Conservation (phyloP, 2,113 vertebrate genomes). For the Chionomys nivalis region DNA sequence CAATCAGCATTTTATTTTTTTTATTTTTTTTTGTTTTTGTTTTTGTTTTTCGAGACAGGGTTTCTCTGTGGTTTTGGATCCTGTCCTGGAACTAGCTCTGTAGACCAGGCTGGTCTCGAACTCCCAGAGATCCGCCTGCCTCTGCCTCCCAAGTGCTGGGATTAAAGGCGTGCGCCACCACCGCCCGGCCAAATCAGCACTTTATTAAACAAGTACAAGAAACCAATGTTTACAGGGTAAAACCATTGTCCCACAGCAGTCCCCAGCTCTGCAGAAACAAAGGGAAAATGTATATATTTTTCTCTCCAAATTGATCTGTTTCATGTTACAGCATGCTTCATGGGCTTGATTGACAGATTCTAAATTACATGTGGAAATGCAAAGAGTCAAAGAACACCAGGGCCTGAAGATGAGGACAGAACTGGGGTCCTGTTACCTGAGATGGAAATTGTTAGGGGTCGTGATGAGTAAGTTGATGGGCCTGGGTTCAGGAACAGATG, state of each 20-base stretch:
- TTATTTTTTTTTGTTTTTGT: no score
- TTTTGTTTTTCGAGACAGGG: no score
- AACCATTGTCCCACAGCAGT: background rate
- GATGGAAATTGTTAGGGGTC: background rate
- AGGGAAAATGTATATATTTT: background rate
- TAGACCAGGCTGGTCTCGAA: no score
- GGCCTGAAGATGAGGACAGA: background rate
- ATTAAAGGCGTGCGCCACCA: no score
- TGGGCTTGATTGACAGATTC: background rate
- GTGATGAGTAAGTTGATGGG: background rate
- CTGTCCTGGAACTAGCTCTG: no score
- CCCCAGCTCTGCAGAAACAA: background rate
- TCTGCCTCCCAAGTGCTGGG: no score
- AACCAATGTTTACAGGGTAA: no score
- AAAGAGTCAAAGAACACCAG: background rate
- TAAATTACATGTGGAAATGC: background rate
- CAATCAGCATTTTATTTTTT: no score
- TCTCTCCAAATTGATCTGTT: background rate
- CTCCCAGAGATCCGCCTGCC: no score
- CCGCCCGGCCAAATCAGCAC: no score
- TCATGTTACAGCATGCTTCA: background rate
- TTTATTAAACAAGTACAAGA: no score
- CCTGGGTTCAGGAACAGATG: background rate
- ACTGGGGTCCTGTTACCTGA: background rate
- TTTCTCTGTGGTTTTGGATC: no score